A percentile compares a stretch with the other conserved stretches of the same genome.
Conservation (phyloP, 2,113 vertebrate species). For the Platichthys stellatus region DNA sequence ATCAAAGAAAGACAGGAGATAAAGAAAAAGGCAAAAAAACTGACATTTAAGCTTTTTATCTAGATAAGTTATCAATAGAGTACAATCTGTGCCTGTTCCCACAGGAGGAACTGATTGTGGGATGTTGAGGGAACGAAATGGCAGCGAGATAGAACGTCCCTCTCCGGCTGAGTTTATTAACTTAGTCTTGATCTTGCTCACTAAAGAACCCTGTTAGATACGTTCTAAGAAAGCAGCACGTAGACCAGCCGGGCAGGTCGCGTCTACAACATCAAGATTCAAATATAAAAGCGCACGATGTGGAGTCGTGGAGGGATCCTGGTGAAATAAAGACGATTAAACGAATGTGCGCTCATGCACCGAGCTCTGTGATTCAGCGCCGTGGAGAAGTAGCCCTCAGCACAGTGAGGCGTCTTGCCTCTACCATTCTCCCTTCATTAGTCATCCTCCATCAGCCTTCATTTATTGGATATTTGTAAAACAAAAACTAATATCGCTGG, state of each 20-base stretch:
- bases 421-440: constrained; percentile 36
- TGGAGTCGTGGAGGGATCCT: not conserved
- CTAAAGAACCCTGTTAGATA: constrained; percentile 7
- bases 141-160: constrained; percentile 53
- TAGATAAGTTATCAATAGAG: constrained; percentile 68
- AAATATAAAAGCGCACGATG: not conserved
- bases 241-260: not conserved
- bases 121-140: constrained; percentile 39
- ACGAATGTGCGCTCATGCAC: constrained; percentile 27
- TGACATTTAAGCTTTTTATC: constrained; percentile 76
- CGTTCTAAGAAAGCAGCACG: constrained; percentile 10
- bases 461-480: constrained; percentile 41
- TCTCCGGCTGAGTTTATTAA: constrained; percentile 48
- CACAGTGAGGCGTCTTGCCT: constrained; percentile 36
- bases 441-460: constrained; percentile 44
- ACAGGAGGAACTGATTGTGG: constrained; percentile 60
- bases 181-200: constrained; percentile 46
- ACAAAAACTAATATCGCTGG: constrained; percentile 28
- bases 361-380: constrained; percentile 29
- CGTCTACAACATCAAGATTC: constrained; percentile 10
- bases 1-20: constrained; percentile 59
- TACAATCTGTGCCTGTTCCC: constrained; percentile 67
- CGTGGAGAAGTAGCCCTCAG: constrained; percentile 44
- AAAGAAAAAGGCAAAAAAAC: constrained; percentile 58
- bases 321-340: constrained; percentile 20